phyloP scores from a whole-genome alignment of 2,888 invertebrate species.

The Minunthozetes semirufus region DNA sequence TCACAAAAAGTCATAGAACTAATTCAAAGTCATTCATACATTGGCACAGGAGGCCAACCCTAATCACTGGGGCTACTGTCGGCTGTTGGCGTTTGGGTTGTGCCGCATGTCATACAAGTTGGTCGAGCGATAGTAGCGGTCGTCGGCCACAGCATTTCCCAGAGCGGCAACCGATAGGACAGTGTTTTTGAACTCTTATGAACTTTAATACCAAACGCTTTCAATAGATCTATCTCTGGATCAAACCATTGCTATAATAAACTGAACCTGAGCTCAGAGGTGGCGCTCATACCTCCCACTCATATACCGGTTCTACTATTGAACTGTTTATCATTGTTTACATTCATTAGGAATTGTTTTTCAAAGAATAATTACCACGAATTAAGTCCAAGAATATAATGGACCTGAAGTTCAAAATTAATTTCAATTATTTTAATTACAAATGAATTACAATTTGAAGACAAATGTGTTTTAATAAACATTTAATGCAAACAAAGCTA shows the following conservation, averaged over 20 bases:
- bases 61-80: neutral
- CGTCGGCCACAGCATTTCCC: slow-evolving; percentile 13
- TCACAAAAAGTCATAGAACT: neutral
- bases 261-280: neutral
- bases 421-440: too few species aligned
- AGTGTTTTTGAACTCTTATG: neutral
- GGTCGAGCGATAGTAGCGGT: neutral
- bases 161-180: neutral
- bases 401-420: too few species aligned
- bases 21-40: neutral
- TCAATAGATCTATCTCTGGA: neutral
- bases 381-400: too few species aligned
- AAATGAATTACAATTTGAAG: too few species aligned
- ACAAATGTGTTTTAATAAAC: too few species aligned
- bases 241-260: neutral
- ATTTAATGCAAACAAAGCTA: too few species aligned
- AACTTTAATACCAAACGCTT: neutral
- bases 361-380: too few species aligned
- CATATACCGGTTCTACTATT: too few species aligned
- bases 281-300: neutral
- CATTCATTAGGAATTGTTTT: too few species aligned
- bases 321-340: too few species aligned
- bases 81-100: neutral
- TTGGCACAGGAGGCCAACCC: neutral
- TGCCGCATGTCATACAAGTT: slow-evolving; percentile 3